Evolutionary conservation across 1,140 invertebrate species (phyloP).

Genomic region (Helicoverpa zea): DNA sequence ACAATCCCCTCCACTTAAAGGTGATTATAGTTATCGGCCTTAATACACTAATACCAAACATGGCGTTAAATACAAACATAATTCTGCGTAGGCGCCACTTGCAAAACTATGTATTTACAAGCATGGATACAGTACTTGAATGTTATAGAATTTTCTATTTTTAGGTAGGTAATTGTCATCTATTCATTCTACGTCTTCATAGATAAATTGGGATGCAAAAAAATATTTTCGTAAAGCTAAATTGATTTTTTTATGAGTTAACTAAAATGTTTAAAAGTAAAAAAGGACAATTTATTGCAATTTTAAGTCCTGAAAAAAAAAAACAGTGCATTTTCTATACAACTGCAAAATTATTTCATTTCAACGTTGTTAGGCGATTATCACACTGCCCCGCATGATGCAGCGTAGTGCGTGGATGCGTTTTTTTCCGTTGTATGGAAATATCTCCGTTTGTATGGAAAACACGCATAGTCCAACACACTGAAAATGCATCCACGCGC

Average conservation of each 20-base stretch:
- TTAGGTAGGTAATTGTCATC: not conserved
- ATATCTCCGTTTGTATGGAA: too few relatives aligned
- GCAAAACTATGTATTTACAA: constrained; percentile 19
- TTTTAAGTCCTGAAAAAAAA: too few relatives aligned
- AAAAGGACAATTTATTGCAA: too few relatives aligned
- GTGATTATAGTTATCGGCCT: constrained; percentile 5
- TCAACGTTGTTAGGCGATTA: too few relatives aligned
- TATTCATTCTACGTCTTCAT: not conserved
- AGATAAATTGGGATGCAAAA: not conserved
- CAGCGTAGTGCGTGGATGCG: too few relatives aligned
- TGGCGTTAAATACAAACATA: constrained; percentile 3
- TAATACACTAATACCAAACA: constrained; percentile 22
- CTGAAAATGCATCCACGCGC: too few relatives aligned
- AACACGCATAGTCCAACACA: too few relatives aligned
- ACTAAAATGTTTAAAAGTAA: too few relatives aligned
- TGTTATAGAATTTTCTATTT: not conserved
- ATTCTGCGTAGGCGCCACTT: not conserved
- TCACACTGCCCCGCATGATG: too few relatives aligned
- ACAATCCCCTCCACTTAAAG: constrained; percentile 5
- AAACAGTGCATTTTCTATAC: too few relatives aligned
- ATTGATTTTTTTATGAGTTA: not conserved
- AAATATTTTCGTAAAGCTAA: not conserved
- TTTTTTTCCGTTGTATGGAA: too few relatives aligned
- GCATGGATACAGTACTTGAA: constrained; percentile 18
- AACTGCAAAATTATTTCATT: too few relatives aligned